Percentiles rank a stretch among this genome's conserved stretches.
Evolutionary conservation across 2,888 invertebrate species (phyloP).

Genomic region (Norana najaformis): DNA sequence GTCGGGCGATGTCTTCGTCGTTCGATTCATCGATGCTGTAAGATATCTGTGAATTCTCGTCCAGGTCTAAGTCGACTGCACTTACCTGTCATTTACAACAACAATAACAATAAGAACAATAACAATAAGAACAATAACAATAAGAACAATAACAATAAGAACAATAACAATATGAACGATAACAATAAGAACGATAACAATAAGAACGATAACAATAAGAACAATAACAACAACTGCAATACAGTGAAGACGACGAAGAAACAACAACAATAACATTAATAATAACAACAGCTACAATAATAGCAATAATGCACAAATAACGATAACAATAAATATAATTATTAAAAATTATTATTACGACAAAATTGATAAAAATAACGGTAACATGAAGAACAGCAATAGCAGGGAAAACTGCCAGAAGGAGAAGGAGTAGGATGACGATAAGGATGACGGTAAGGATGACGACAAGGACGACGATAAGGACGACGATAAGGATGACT

Average conservation of each 20-base stretch:
- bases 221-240: neutral
- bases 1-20: conserved; percentile 9
- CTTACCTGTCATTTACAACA: conserved; percentile 8
- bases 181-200: neutral
- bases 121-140: neutral
- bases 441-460: no score
- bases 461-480: no score
- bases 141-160: neutral
- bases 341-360: neutral
- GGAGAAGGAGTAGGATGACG: neutral
- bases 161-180: neutral
- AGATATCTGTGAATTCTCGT: conserved; percentile 22
- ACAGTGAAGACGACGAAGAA: no score
- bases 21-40: neutral
- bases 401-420: no score
- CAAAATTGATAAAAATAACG: neutral
- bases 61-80: conserved; percentile 15
- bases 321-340: neutral
- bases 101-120: neutral
- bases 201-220: neutral
- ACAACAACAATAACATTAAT: neutral
- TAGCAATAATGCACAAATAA: neutral
- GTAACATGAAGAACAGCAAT: no score
- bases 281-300: neutral
- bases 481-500: no score